phyloP scores from a whole-genome alignment of 2,113 vertebrate genomes.

The Phrynocephalus versicolor region DNA sequence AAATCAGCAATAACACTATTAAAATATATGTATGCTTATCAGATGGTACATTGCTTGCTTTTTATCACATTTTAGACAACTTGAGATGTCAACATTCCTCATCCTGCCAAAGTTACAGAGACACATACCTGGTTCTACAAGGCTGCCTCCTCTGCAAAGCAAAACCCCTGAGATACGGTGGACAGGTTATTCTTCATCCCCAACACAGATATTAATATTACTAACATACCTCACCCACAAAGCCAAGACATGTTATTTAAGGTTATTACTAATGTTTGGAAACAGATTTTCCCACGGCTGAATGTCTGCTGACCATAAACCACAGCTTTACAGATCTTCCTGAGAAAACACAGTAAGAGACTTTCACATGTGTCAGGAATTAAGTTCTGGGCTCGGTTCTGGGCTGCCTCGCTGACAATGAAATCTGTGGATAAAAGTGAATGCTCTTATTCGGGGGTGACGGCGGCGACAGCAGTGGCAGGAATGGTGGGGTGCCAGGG shows the following conservation, averaged over 20 bases:
- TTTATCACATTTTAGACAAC: not conserved
- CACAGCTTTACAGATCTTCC: not conserved
- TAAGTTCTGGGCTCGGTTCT: too few relatives aligned
- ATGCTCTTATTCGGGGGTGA: too few relatives aligned
- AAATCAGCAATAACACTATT: not conserved
- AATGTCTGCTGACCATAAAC: not conserved
- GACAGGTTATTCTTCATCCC: not conserved
- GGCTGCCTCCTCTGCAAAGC: not conserved
- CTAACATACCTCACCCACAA: not conserved
- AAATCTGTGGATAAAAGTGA: too few relatives aligned
- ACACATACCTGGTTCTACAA: constrained; percentile 15
- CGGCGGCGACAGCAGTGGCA: too few relatives aligned
- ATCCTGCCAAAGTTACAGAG: not conserved
- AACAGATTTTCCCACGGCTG: constrained; percentile 7
- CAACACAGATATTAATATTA: constrained; percentile 8
- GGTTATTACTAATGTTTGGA: not conserved
- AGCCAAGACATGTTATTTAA: not conserved
- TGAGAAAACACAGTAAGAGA: not conserved
- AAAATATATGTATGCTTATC: not conserved
- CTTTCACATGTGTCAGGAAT: not conserved
- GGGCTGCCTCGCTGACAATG: too few relatives aligned
- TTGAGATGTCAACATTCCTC: too few relatives aligned
- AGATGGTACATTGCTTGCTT: not conserved
- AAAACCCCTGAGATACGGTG: not conserved
- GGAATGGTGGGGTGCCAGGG: too few relatives aligned